These are phyloP conservation scores for Phalacrocorax carbo DNA, from an alignment of 2,113 vertebrate species.

Conservation along the genomic window DNA sequence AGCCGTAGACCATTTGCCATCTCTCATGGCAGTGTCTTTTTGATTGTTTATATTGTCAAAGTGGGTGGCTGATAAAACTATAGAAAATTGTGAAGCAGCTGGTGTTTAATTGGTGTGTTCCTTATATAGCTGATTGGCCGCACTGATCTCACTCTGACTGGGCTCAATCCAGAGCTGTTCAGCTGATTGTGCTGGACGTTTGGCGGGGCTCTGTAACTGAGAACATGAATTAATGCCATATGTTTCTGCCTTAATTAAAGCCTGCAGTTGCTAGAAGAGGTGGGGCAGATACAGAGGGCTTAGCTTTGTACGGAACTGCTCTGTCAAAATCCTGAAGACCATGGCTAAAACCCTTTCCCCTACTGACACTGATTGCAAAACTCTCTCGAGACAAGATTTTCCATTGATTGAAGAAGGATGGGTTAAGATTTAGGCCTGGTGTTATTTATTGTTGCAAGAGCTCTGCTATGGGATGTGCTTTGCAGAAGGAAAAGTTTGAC, in stretches of 20 bases:
- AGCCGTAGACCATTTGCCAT: background rate
- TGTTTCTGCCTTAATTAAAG: background rate
- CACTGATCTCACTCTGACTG: rapidly evolving
- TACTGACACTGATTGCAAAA: background rate
- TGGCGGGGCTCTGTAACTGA: background rate
- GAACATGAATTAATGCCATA: background rate
- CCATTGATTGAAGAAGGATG: background rate
- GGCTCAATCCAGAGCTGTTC: background rate
- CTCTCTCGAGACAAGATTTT: background rate
- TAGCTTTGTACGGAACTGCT: background rate
- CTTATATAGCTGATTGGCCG: background rate
- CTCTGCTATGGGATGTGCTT: background rate
- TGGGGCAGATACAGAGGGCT: background rate
- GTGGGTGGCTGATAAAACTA: background rate
- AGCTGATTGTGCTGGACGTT: background rate
- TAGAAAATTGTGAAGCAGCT: background rate
- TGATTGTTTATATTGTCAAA: background rate
- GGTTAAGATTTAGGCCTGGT: background rate
- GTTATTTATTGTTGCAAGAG: background rate
- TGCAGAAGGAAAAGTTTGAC: background rate
- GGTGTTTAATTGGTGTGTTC: background rate
- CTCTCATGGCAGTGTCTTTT: background rate
- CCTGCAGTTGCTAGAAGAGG: background rate
- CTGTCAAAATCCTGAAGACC: background rate
- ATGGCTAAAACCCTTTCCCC: background rate